Conservation (phyloP, 1,140 invertebrate species). For the Drosophila leontia region DNA sequence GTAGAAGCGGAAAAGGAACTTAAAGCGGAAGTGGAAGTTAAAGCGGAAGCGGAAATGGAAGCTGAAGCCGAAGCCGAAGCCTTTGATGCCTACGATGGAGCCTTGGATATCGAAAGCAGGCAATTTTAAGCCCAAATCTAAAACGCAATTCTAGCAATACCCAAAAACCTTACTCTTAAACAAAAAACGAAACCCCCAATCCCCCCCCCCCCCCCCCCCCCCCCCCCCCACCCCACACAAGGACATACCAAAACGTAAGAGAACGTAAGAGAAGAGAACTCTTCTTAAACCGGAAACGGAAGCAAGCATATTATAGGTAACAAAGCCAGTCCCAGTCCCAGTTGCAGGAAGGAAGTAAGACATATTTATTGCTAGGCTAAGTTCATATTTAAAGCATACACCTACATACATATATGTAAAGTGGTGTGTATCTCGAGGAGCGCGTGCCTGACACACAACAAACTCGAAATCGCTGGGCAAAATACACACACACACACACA, state of each 20-base stretch:
- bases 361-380: slow-evolving; percentile 77
- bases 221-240: background rate
- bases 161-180: background rate
- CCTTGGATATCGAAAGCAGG: slow-evolving; percentile 54
- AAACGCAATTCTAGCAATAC: slow-evolving; percentile 78
- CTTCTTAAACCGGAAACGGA: background rate
- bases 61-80: slow-evolving; percentile 1
- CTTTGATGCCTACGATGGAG: slow-evolving; percentile 51
- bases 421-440: slow-evolving; percentile 49
- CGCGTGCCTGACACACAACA: slow-evolving; percentile 55
- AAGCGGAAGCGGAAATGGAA: background rate
- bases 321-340: background rate
- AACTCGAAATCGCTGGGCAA: slow-evolving; percentile 13
- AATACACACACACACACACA: background rate
- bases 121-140: slow-evolving; percentile 54
- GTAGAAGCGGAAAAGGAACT: background rate
- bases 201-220: too few species aligned
- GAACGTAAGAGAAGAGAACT: background rate
- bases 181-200: background rate
- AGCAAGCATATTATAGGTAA: slow-evolving; percentile 3
- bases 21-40: background rate
- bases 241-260: slow-evolving; percentile 8
- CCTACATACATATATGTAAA: slow-evolving; percentile 24
- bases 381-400: slow-evolving; percentile 66
- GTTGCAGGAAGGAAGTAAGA: slow-evolving; percentile 36